Evolutionary conservation across 2,797 vertebrate genomes (phyloP), one percentile per base, ranked within the genome.

Genomic region (Zenarchopterus dispar): DNA sequence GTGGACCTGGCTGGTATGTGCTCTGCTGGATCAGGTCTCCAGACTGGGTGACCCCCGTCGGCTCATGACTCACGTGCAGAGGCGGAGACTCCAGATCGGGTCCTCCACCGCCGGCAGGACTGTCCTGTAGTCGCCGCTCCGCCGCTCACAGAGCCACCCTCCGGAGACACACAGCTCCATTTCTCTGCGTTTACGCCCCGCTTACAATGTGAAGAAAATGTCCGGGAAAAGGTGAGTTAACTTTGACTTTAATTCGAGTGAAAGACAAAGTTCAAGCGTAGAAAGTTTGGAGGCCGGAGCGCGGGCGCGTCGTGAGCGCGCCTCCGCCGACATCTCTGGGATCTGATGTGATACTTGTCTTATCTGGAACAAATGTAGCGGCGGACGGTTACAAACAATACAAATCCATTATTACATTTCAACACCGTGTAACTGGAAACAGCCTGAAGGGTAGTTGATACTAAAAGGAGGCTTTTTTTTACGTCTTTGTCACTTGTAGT

Each of bases 201-300:
- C 76, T 84, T 82, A 93, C 80, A 73, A 94, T 94, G 93, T 93
- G 86, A 93, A 84, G 71, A 83, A 87, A 79, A 94, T 94, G 93
- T 71, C 93, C 62, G 91, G 68, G 28, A 88, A 86, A 66, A 93
- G 91, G 93, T 94, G 79, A 80, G 89, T 24, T 0, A 1, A 45
- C 31, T 22, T 5, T 0, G 5, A 33, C n/a, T 26, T 15, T 3
- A 28, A 7, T 17, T 56, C 31, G 0, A 16, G 15, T 21, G 15
- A n/a, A 11, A 47, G 26, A 16, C 10, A 4, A 54, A 70, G 4
- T 66, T 46, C 6, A n/a, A 46, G 4, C 1, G 31, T 49, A 6
- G 67, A 74, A 82, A 86, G 81, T 85, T 81, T 36, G 1, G 13
- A 10, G 1, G 75, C 43, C 28, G 41, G 33, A 8, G 61, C 45